Base-by-base conservation (phyloP, 2,888 invertebrate genomes). In the Pseudolycoriella hygida region DNA sequence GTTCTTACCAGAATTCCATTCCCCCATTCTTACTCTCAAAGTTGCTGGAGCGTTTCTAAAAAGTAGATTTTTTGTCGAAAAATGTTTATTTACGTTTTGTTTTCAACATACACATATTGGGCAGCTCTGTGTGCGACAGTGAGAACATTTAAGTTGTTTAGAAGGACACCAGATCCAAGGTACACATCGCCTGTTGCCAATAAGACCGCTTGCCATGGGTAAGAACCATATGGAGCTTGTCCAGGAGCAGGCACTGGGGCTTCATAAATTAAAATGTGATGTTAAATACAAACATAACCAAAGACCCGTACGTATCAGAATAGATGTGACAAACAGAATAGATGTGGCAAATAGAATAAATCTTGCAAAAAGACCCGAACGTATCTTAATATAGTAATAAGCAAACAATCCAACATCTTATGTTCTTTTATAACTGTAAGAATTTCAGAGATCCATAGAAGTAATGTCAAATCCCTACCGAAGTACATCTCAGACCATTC, bases 91-190 rank as follows among this genome's bases (percentile, higher is more conserved):
- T 43, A 1, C 17, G 10, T 30, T 14, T 2, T 38, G 17, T 14
- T 15, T 12, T 14, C 17, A n/a, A 68, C 72, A 70, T 64, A 77
- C 76, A 70, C 56, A 50, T 74, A 68, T 48, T 70, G 60, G 25
- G 68, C 58, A 45, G 84, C 67, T 57, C 80, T 76, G 59, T 84
- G 84, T 6, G 82, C 82, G 1, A 78, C 80, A 1, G 85, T 84
- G 12, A 84, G 56, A 3, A 85, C 71, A 58, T 81, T 77, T 18
- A 69, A 65, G n/a, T 67, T 65, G 53, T 77, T 73, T 40, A 85
- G 70, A 3, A 86, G 66, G 2, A 77, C 80, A 10, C 82, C 84
- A 31, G 81, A 80, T 18, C 81, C 83, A 37, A 81, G 63, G 55
- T 77, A 84, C 47, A 73, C 70, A 54, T 76, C 76, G 50, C 67